Base-by-base conservation (phyloP, 2,888 invertebrate genomes). In the Calliphora vomitoria region DNA sequence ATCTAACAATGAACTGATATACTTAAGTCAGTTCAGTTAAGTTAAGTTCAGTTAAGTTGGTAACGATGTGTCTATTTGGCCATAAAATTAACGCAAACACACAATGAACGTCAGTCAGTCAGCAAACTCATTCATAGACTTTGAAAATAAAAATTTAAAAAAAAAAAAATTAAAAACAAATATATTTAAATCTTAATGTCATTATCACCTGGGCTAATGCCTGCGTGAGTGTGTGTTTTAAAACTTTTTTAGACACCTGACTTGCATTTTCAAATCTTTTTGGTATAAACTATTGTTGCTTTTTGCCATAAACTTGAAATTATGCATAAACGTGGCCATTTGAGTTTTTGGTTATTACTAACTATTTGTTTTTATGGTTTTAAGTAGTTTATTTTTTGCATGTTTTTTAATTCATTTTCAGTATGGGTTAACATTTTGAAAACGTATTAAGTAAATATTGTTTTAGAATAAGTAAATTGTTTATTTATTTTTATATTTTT, bases 241-340 rank as follows among this genome's bases (percentile, higher is more conserved):
- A 11, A 62, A 55, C 44, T 72, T 31, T 74, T 55, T 66, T 72
- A 44, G 8, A 72, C 78, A 76, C 81, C 84, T 87, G 84, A 84
- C 81, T 84, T 76, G 87, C 76, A 87, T 87, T 66, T 71, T 60
- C 41, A 83, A 80, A 68, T 31, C 10, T 55, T 68, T 44, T 25
- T 11, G 66, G 20, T 35, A 20, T 75, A 1, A 44, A 72, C 25
- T 82, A 18, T 44, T 31, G 5, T 76, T 60, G 4, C 11, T 68
- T 58, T 10, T 64, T 66, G 74, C 31, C 50, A 74, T 72, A 81
- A 81, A 81, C 71, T 72, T 81, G 71, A 81, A 81, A 74, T 64
- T 80, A 60, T 80, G 15, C 47, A 60, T 50, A 50, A 71, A 71
- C 60, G 58, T 79, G 79, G 79, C 44, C 20, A 58, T 38, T 80